Base-by-base conservation (phyloP, 2,797 vertebrate species). In the Bufotes viridis region DNA sequence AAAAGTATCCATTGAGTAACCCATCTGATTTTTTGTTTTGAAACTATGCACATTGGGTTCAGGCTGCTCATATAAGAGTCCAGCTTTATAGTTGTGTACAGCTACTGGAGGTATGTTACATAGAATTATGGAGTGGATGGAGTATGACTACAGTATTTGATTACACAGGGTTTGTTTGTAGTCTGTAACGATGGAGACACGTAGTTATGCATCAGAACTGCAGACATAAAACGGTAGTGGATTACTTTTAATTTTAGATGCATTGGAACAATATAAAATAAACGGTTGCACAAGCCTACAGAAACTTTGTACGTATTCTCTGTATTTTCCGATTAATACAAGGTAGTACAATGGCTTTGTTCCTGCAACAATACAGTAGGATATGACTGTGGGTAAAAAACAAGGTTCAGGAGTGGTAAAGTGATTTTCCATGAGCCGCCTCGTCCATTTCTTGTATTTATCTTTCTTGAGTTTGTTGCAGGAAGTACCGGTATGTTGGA, bases 401-500 rank as follows among this genome's bases (percentile, higher is more conserved):
- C n/a, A 58, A 78, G 14, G n/a, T 57, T 26, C 24, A 24, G 51
- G 22, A 78, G 49, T 78, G 49, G 2, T 26, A 78, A 65, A 53
- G 42, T 79, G 22, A 26, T 69, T 82, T 82, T 69, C 63, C 63
- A 53, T 78, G 70, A 63, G 29, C 74, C 22, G 60, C 34, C 42
- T 65, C 4, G 8, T 65, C 60, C 60, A 65, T 26, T 51, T 5
- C 60, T 26, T 78, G 74, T 51, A 78, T 85, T 85, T 1, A 53
- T 67, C 42, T 34, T 67, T 22, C 57, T 26, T 29, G 60, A 53
- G 9, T 34, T 78, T 51, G 53, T 34, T 55, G 24, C 60, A 86
- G 84, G 84, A 86, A 86, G 75, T n/a, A n/a, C n/a, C n/a, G n/a
- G n/a, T 85, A 7, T 20, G 75, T 26, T 78, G 61, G 12, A 78